Base-by-base conservation (phyloP, 1,140 invertebrate species). In the Lutraria rhynchaena region DNA sequence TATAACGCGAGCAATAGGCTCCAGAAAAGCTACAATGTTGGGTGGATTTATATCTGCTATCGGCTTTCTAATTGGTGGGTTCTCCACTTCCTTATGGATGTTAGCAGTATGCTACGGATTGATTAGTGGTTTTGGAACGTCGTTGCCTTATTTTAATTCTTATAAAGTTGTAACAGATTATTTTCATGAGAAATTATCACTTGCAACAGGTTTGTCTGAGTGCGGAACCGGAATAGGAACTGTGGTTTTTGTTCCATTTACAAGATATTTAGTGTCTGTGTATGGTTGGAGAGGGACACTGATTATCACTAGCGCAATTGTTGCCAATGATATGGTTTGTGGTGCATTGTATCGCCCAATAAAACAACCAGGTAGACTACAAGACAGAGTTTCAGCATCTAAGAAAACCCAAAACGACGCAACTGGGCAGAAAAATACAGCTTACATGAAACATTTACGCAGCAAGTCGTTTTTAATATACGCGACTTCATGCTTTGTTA, bases 171-270 rank as follows among this genome's bases (percentile, higher is more conserved):
- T 97, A 1, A 96, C 96, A 11, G 97, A 97, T 93, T 98, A 98
- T 93, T 98, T 98, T 92, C 96, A 98, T 91, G 95, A 95, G 92
- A 96, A 96, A 94, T 93, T 97, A 75, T 96, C 96, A 0, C 91
- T 98, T 53, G 97, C 97, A 0, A 98, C 97, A 0, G 97, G 97
- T n/a, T 95, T 99, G 51, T 96, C 97, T 4, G 89, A 92, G 13
- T 90, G 89, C 83, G 92, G 92, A 7, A 86, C 89, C 31, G 92
- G 92, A 9, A 84, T 92, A 31, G 92, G 92, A 24, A 91, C 91
- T 0, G 87, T 91, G 33, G 86, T 89, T 3, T 88, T 92, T 61
- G 89, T 90, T 19, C 89, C 90, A 22, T 77, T 92, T 0, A 85
- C 85, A 17, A 86, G 90, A 58, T 85, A 78, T 55, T 74, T 92